phyloP scores from a whole-genome alignment of 92 coral and sea anemone species.

The Diadumene lineata region DNA sequence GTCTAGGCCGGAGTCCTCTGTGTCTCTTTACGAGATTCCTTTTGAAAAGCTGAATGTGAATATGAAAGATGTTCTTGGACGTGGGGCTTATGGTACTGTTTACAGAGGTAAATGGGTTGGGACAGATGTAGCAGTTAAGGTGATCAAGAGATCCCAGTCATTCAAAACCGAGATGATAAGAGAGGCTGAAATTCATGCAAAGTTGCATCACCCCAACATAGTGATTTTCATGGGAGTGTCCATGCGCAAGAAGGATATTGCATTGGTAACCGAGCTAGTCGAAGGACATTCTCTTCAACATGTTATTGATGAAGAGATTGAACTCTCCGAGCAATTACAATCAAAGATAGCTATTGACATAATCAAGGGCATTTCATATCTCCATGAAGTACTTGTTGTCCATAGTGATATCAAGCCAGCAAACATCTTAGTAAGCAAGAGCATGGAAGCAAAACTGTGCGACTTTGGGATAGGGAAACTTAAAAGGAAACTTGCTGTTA shows the following conservation, averaged over 20 bases:
- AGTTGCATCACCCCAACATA: conserved; percentile 47
- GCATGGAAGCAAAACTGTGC: conserved; percentile 47
- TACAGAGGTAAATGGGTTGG: conserved; percentile 45
- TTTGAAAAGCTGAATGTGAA: conserved; percentile 33
- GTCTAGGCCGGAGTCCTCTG: too few relatives aligned
- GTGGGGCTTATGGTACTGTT: conserved; percentile 29
- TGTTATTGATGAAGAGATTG: conserved; percentile 45
- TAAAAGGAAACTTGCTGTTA: conserved; percentile 33
- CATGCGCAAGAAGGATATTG: conserved; percentile 39
- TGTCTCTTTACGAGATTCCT: conserved; percentile 25
- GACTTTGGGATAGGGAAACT: conserved; percentile 56
- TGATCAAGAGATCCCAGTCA: conserved; percentile 24
- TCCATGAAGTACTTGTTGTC: conserved; percentile 44
- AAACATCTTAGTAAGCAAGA: conserved; percentile 38
- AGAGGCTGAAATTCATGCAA: conserved; percentile 31
- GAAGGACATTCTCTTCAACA: conserved; percentile 52
- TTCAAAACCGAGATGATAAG: conserved; percentile 28
- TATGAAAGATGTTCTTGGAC: conserved; percentile 15
- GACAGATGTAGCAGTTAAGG: conserved; percentile 36
- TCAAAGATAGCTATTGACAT: conserved; percentile 25
- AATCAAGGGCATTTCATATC: conserved; percentile 50
- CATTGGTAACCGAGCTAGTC: conserved; percentile 45
- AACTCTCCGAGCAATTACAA: conserved; percentile 13
- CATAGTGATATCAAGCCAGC: conserved; percentile 60
- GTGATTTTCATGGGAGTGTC: conserved; percentile 52